Evolutionary conservation across 2,888 invertebrate species (phyloP).

Genomic region (Blomia tropicalis): DNA sequence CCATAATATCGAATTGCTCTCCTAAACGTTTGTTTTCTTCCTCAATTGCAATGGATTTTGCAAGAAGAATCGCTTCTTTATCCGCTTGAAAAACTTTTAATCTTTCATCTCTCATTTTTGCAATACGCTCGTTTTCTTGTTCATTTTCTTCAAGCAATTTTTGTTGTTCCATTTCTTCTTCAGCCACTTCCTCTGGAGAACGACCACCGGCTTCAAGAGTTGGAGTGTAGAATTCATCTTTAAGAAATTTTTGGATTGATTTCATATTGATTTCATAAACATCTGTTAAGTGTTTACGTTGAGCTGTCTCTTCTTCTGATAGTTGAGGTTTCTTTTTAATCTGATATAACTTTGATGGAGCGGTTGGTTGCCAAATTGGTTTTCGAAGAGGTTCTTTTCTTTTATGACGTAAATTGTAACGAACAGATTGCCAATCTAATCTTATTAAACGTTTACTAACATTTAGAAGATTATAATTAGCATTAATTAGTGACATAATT

Average conservation of each 20-base stretch:
- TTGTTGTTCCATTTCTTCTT: constrained; percentile 18
- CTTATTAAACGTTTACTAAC: not conserved
- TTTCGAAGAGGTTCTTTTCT: constrained; percentile 22
- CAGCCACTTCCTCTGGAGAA: not conserved
- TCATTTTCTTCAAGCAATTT: constrained; percentile 24
- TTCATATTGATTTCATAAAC: not conserved
- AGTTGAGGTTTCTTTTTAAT: constrained; percentile 6
- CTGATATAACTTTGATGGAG: constrained; percentile 24
- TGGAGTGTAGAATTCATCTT: constrained; percentile 23
- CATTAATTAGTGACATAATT: not conserved
- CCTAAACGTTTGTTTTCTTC: constrained; percentile 13
- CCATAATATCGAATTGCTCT: constrained; percentile 7
- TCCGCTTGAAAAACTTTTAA: not conserved
- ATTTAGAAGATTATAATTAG: not conserved
- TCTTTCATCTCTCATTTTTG: constrained; percentile 17
- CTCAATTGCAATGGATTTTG: not conserved
- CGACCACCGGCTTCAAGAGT: constrained; percentile 19
- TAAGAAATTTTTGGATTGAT: constrained; percentile 22
- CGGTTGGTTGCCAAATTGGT: constrained; percentile 25
- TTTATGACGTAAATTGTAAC: constrained; percentile 3
- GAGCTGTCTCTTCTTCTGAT: constrained; percentile 18
- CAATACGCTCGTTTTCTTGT: constrained; percentile 23
- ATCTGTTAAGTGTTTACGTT: constrained; percentile 2
- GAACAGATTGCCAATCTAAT: not conserved
- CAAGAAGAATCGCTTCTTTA: constrained; percentile 9